Conservation (phyloP, 2,113 vertebrate species). For the Crotalus tigris region DNA sequence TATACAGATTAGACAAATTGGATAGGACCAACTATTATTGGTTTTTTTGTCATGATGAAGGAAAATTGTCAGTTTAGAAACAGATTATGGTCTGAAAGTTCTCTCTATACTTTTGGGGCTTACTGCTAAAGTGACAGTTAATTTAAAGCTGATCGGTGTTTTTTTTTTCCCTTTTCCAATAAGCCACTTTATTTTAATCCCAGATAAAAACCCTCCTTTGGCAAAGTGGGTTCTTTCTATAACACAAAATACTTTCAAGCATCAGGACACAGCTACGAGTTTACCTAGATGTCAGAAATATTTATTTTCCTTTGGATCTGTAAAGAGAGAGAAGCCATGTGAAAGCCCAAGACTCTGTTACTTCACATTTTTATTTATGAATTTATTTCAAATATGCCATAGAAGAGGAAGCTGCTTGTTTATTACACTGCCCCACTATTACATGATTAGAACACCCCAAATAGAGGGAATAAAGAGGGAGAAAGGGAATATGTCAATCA, state of each 20-base stretch:
- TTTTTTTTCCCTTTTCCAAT: background rate
- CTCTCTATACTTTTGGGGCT: background rate
- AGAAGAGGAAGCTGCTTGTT: background rate
- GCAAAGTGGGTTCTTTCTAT: background rate
- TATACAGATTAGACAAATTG: background rate
- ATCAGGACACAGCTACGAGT: background rate
- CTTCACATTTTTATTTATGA: background rate
- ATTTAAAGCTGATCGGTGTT: background rate
- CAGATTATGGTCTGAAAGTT: background rate
- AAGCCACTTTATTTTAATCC: constrained; percentile 6
- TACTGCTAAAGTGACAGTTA: background rate
- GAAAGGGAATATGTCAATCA: background rate
- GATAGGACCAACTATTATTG: background rate
- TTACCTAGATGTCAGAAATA: background rate
- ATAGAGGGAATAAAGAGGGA: background rate
- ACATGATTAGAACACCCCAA: background rate
- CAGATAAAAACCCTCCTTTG: constrained; percentile 14
- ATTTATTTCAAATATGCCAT: background rate
- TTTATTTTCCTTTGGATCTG: background rate
- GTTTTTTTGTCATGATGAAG: background rate
- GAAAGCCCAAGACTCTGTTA: background rate
- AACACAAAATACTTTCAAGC: background rate
- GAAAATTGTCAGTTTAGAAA: constrained; percentile 7
- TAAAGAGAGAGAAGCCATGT: background rate
- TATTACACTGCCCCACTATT: background rate